phyloP scores from a whole-genome alignment of 1,140 invertebrate species.

The Uloborus diversus region DNA sequence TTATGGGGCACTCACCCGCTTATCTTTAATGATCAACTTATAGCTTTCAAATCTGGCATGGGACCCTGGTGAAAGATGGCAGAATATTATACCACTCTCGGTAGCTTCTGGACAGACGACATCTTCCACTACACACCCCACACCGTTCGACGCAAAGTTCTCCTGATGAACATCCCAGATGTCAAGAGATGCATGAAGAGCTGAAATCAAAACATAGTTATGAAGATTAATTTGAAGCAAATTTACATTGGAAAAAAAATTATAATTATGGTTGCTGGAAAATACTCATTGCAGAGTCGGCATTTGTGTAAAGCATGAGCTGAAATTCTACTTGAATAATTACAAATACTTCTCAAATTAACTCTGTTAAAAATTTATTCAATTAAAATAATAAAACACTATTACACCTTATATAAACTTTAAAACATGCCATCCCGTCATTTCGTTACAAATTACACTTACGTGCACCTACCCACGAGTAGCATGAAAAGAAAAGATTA shows the following conservation, averaged over 20 bases:
- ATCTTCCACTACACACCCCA: conserved; percentile 17
- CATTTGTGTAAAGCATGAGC: no score
- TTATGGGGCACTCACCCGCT: conserved; percentile 59
- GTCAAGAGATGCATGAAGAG: background rate
- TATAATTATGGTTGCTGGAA: no score
- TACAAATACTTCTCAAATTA: no score
- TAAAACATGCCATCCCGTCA: no score
- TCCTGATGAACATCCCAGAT: conserved; percentile 14
- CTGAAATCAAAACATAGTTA: background rate
- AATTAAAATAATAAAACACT: no score
- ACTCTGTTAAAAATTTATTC: no score
- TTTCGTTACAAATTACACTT: no score
- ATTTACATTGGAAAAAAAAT: background rate
- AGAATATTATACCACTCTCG: conserved; percentile 60
- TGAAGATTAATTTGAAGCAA: background rate
- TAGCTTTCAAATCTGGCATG: conserved; percentile 67
- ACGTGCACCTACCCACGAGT: no score
- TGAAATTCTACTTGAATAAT: no score
- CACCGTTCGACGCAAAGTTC: conserved; percentile 7
- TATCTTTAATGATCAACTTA: conserved; percentile 68
- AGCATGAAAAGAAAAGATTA: no score
- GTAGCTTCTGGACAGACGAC: background rate
- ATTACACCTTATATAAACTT: no score
- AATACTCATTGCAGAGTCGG: no score
- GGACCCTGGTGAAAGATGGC: conserved; percentile 67